phyloP scores from a whole-genome alignment of 1,140 invertebrate genomes.

The Pemphigus obesinymphae region DNA sequence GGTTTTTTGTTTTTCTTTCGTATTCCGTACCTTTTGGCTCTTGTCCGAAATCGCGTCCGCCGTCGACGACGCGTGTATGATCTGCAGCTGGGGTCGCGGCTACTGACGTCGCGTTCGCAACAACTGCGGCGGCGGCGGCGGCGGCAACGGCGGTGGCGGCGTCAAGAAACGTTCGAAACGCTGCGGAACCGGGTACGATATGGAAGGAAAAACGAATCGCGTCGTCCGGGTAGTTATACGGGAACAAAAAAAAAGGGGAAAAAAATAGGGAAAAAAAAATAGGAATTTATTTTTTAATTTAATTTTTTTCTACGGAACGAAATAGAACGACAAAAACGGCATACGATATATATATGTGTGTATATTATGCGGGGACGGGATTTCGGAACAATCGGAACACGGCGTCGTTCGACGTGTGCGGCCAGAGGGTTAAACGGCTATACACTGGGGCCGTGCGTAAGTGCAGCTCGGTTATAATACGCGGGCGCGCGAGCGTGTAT shows the following conservation, averaged over 20 bases:
- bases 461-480: background rate
- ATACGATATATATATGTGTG: too few relatives aligned
- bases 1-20: background rate
- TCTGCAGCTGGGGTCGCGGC: too few relatives aligned
- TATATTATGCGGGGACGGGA: background rate
- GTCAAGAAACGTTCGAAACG: background rate
- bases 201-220: background rate
- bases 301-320: too few relatives aligned
- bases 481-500: background rate
- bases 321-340: too few relatives aligned
- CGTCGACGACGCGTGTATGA: background rate
- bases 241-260: too few relatives aligned
- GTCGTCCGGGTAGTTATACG: background rate
- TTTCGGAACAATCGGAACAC: background rate
- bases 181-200: background rate
- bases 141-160: background rate
- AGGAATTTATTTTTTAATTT: too few relatives aligned
- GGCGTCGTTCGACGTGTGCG: background rate
- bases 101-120: background rate
- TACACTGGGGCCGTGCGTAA: background rate
- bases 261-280: too few relatives aligned
- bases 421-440: background rate
- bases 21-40: constrained; percentile 1
- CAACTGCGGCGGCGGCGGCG: background rate
- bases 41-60: background rate